Evolutionary conservation across 2,888 invertebrate species (phyloP), one percentile per base, ranked within the genome.

Genomic region (Ptychoptera albimana): DNA sequence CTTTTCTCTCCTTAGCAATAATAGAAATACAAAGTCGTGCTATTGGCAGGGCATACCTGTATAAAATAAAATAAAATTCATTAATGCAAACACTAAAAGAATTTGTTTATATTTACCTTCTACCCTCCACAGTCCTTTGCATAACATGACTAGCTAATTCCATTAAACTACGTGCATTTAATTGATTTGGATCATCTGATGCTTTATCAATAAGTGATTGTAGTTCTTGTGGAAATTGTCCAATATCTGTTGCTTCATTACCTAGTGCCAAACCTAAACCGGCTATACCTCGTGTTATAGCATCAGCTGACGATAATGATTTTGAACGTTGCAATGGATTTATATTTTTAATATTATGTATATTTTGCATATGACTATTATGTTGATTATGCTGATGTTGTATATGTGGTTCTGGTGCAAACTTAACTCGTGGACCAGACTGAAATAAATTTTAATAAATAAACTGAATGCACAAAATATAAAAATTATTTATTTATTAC

Each of bases 21-120:
- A 89, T 86, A 47, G 80, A 78, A 55, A 88, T 79, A 64, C 88
- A 89, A 51, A 88, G 73, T 49, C 87, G 79, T 9, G 89, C 86
- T 43, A 86, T 85, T 16, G 87, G 79, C 59, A 85, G 75, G 38
- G 86, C 84, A 64, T 82, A 84, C 42, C 82, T 73, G 44, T 75
- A 72, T 6, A 3, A 32, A 7, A n/a, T 8, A 31, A 8, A 14
- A 30, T 30, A 8, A 42, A 2, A 42, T 42, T 34, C 34, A 42
- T n/a, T 8, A 32, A 29, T 30, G 13, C 8, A 4, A 31, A 14
- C 7, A 31, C n/a, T 2, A 32, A n/a, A 32, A 32, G 2, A 7
- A 32, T 11, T 11, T 2, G 4, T 9, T 14, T 11, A 16, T 15
- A 31, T 29, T 13, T 41, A 48, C 49, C 49, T 55, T 30, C 66